These are phyloP conservation scores for Hylomyscus alleni DNA, from an alignment of 2,797 vertebrate species.

Conservation along the genomic window DNA sequence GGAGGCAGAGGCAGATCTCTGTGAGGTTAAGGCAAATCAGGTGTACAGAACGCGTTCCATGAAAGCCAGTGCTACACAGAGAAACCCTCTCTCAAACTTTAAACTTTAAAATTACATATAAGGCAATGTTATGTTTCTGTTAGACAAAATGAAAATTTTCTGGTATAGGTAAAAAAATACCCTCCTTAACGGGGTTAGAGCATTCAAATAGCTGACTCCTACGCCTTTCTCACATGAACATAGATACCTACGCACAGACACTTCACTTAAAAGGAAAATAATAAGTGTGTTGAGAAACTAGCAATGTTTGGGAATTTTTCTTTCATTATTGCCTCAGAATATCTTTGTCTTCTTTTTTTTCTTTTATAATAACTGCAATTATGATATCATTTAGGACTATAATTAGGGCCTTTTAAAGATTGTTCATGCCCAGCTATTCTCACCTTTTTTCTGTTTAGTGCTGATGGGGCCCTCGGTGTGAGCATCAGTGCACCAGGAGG, in stretches of 20 bases:
- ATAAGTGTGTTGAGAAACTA: background rate
- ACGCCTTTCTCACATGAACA: background rate
- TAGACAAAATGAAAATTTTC: background rate
- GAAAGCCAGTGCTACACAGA: background rate
- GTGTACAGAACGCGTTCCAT: background rate
- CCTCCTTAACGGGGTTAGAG: background rate
- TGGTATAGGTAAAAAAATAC: background rate
- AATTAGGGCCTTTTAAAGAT: background rate
- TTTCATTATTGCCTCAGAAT: background rate
- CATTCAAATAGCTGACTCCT: background rate
- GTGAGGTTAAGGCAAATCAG: background rate
- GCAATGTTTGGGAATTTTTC: background rate
- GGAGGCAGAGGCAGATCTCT: background rate
- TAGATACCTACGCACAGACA: background rate
- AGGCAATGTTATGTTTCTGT: background rate
- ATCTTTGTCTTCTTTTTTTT: background rate
- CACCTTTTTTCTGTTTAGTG: slow-evolving; percentile 87
- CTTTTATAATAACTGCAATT: background rate
- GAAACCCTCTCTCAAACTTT: background rate
- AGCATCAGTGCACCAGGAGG: slow-evolving; percentile 99
- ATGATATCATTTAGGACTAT: background rate
- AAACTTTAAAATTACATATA: background rate
- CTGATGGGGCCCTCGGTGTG: slow-evolving; percentile 98
- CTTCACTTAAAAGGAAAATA: background rate
- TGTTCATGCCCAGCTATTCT: background rate